phyloP scores from a whole-genome alignment of 2,888 invertebrate genomes.

The Ernsta delagoae region DNA sequence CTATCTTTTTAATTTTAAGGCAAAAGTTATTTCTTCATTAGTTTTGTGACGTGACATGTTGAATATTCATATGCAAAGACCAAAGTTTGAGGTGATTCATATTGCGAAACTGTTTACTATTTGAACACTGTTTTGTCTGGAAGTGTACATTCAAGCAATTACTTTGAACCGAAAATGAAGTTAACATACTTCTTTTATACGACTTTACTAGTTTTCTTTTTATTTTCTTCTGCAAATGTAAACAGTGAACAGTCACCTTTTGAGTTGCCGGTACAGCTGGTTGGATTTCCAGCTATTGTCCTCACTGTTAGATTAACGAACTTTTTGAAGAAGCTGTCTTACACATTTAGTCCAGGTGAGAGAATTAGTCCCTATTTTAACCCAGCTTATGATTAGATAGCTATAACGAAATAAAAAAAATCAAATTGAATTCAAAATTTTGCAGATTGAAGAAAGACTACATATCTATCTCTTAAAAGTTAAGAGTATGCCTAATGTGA shows the following conservation, averaged over 20 bases:
- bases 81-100: constrained; percentile 10
- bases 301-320: constrained; percentile 91
- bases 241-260: constrained; percentile 79
- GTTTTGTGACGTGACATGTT: constrained; percentile 3
- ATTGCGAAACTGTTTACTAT: constrained; percentile 18
- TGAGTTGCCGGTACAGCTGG: constrained; percentile 91
- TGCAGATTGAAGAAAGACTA: no score
- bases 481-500: no score
- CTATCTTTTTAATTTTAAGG: constrained; percentile 7
- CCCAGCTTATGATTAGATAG: no score
- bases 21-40: background rate
- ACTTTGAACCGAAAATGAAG: constrained; percentile 21
- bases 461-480: no score
- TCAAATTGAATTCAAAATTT: no score
- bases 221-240: constrained; percentile 34
- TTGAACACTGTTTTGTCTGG: constrained; percentile 6
- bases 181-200: constrained; percentile 27
- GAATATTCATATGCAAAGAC: background rate
- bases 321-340: constrained; percentile 92
- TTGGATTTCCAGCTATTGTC: constrained; percentile 93
- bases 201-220: constrained; percentile 35
- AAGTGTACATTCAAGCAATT: background rate
- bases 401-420: no score
- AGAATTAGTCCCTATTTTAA: background rate
- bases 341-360: constrained; percentile 92